Percentiles rank a stretch among this genome's conserved stretches.
These are phyloP conservation scores for Zophobas morio DNA, from an alignment of 1,140 invertebrate species.

Conservation along the genomic window DNA sequence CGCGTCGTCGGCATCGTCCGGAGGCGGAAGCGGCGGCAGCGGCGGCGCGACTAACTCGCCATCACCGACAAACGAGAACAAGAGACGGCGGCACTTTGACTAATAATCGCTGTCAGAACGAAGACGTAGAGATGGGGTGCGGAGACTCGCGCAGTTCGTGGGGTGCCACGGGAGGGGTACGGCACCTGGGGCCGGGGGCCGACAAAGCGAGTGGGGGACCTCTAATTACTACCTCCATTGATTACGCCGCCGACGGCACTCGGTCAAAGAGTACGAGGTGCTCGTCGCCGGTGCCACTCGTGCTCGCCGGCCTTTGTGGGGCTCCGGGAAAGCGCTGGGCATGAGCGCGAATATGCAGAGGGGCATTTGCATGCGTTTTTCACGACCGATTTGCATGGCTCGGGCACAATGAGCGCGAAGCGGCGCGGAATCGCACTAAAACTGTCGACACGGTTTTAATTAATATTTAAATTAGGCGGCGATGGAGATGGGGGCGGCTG, in stretches of 20 bases:
- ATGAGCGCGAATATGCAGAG: no score
- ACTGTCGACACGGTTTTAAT: no score
- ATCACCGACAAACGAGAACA: slow-evolving; percentile 12
- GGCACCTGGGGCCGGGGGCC: slow-evolving; percentile 43
- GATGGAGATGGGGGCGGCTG: no score
- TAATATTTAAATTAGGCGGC: no score
- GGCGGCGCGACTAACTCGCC: background rate
- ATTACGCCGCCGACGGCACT: slow-evolving; percentile 48
- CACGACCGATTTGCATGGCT: no score
- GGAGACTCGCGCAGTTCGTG: slow-evolving; percentile 48
- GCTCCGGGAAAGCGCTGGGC: no score
- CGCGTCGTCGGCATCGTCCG: background rate
- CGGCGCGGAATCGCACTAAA: no score
- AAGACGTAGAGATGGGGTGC: slow-evolving; percentile 50
- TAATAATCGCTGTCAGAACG: slow-evolving; percentile 54
- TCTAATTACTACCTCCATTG: slow-evolving; percentile 54
- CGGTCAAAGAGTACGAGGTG: slow-evolving; percentile 36
- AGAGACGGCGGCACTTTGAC: slow-evolving; percentile 40
- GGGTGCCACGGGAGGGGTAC: slow-evolving; percentile 44
- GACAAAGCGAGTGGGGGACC: slow-evolving; percentile 54
- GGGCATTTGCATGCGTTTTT: no score
- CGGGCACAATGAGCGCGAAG: no score
- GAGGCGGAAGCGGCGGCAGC: slow-evolving; percentile 11
- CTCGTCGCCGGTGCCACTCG: slow-evolving; percentile 19
- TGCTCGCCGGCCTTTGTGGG: slow-evolving; percentile 15